These are phyloP conservation scores for Ptiloglossa arizonensis DNA, from an alignment of 1,140 invertebrate genomes.

Conservation along the genomic window DNA sequence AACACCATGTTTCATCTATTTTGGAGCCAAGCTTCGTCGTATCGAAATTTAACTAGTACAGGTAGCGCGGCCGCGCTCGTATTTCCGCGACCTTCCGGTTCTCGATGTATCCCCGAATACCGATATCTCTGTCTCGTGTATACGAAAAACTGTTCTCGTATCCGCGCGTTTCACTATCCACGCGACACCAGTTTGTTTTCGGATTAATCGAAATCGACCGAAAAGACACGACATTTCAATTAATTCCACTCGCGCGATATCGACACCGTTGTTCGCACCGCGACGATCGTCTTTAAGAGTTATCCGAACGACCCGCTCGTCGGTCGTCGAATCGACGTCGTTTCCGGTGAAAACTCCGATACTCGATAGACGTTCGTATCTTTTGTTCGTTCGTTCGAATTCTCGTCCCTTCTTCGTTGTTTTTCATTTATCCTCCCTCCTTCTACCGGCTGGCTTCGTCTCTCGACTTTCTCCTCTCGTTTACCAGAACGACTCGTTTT, in stretches of 20 bases:
- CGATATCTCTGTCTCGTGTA: conserved; percentile 21
- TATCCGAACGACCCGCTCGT: too few species aligned
- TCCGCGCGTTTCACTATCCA: not conserved
- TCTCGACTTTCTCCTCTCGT: not conserved
- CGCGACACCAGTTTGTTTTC: conserved; percentile 21
- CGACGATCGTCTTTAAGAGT: too few species aligned
- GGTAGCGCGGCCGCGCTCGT: conserved; percentile 13
- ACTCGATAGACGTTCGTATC: too few species aligned
- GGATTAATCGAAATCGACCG: conserved; percentile 37
- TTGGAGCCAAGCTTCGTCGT: conserved; percentile 45
- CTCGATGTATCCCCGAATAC: conserved; percentile 20
- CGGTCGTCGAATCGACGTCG: too few species aligned
- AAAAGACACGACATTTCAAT: conserved; percentile 1
- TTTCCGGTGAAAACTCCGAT: too few species aligned
- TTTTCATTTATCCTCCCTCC: not conserved
- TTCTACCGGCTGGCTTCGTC: not conserved
- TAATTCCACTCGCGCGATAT: conserved; percentile 1
- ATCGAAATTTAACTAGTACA: conserved; percentile 67
- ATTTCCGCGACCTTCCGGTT: conserved; percentile 21
- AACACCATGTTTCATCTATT: conserved; percentile 71
- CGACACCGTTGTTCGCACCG: too few species aligned
- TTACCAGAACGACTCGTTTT: conserved; percentile 5
- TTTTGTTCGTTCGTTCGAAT: not conserved
- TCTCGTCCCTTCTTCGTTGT: not conserved
- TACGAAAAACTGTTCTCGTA: conserved; percentile 43